phyloP scores from a whole-genome alignment of 2,797 vertebrate genomes.

The Eulemur rubriventer region DNA sequence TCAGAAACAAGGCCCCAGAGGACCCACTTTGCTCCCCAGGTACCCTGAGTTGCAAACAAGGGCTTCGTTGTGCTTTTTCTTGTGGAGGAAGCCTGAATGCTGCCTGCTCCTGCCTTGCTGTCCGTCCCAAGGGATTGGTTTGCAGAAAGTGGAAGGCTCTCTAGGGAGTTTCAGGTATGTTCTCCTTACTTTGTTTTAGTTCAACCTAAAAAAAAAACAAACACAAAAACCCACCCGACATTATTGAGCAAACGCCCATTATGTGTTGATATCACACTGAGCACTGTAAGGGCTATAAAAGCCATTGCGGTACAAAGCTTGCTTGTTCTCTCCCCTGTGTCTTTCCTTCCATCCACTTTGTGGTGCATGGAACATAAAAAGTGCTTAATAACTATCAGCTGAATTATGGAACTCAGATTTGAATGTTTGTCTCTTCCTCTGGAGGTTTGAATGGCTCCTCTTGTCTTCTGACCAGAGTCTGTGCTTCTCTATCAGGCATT shows the following conservation, averaged over 20 bases:
- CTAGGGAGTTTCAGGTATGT: constrained; percentile 51
- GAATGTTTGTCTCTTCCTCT: neutral
- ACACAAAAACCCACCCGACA: neutral
- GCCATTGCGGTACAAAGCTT: neutral
- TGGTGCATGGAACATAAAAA: neutral
- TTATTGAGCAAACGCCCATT: neutral
- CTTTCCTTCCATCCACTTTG: neutral
- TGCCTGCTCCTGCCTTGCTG: neutral
- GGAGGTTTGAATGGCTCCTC: neutral
- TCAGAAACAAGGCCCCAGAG: neutral
- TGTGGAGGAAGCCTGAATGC: neutral
- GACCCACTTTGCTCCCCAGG: neutral
- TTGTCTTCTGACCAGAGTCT: neutral
- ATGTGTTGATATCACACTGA: neutral
- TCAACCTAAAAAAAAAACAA: neutral
- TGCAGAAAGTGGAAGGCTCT: constrained; percentile 9
- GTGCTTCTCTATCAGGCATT: neutral
- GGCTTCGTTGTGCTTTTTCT: constrained; percentile 9
- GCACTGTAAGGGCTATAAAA: neutral
- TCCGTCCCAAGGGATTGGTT: neutral
- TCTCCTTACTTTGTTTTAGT: constrained; percentile 22
- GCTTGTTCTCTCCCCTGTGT: neutral
- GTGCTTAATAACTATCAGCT: neutral
- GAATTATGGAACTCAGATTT: neutral
- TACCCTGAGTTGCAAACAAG: constrained; percentile 24